Evolutionary conservation across 1,140 invertebrate species (phyloP).

Genomic region (Oscheius sp.): DNA sequence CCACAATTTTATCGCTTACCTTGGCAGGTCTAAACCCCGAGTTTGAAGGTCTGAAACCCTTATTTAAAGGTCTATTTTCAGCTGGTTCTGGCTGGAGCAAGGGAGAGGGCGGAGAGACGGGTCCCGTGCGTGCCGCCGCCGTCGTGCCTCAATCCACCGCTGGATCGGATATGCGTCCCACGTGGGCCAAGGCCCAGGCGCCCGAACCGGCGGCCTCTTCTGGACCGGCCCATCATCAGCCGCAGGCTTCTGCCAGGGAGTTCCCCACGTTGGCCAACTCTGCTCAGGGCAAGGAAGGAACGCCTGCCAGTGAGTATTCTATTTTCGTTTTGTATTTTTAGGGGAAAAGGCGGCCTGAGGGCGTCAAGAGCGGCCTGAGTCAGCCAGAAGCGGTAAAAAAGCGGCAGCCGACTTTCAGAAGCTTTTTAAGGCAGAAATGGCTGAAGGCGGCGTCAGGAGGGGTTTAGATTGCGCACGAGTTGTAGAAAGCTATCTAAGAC

Average conservation of each 20-base stretch:
- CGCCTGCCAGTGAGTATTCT: constrained; percentile 16
- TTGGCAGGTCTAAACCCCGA: too few relatives aligned
- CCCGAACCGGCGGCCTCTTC: not conserved
- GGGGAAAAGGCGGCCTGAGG: too few relatives aligned
- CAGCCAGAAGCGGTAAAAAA: too few relatives aligned
- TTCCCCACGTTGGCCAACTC: constrained; percentile 51
- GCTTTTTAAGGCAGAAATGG: too few relatives aligned
- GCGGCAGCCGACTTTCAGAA: too few relatives aligned
- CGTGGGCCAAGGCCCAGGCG: constrained; percentile 56
- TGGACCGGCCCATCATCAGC: constrained; percentile 15
- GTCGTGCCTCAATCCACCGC: not conserved
- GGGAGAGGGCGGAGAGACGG: constrained; percentile 29
- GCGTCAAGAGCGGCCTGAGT: too few relatives aligned
- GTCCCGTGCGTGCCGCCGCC: not conserved
- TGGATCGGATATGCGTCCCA: constrained; percentile 51
- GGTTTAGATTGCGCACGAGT: too few relatives aligned
- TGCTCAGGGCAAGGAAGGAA: constrained; percentile 13
- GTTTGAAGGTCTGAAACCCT: too few relatives aligned
- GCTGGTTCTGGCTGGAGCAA: constrained; percentile 59
- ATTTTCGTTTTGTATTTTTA: too few relatives aligned
- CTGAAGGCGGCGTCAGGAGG: too few relatives aligned
- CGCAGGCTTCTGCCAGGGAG: constrained; percentile 47
- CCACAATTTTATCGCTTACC: not conserved
- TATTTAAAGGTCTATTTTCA: constrained; percentile 14
- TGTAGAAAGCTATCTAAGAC: too few relatives aligned